phyloP scores from a whole-genome alignment of 2,888 invertebrate genomes.

The Omphaloscelis lunosa region DNA sequence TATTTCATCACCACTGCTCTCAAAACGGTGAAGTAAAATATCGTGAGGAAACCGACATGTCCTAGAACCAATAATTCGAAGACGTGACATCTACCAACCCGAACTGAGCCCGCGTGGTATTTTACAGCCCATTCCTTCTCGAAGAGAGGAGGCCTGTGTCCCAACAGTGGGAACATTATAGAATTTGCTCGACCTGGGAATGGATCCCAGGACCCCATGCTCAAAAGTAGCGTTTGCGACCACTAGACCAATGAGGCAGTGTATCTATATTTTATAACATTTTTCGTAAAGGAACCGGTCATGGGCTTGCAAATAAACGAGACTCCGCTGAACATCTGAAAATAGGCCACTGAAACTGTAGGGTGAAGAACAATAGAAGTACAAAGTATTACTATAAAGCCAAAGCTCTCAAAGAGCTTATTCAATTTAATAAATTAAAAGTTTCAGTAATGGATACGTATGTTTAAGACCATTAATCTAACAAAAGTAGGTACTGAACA shows the following conservation, averaged over 20 bases:
- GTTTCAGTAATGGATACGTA: constrained; percentile 48
- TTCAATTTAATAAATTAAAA: constrained; percentile 56
- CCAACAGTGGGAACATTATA: too few relatives aligned
- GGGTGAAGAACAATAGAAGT: constrained; percentile 38
- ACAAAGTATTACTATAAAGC: constrained; percentile 32
- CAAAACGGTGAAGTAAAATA: too few relatives aligned
- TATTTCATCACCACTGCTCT: too few relatives aligned
- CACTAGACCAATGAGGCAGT: background rate
- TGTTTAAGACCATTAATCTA: constrained; percentile 54
- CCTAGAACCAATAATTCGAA: too few relatives aligned
- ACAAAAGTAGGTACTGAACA: constrained; percentile 51
- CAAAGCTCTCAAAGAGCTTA: constrained; percentile 16
- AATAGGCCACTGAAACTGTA: constrained; percentile 40
- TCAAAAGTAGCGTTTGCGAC: background rate
- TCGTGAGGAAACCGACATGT: too few relatives aligned
- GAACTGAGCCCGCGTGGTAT: too few relatives aligned
- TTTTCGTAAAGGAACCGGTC: background rate
- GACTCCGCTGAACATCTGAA: constrained; percentile 15
- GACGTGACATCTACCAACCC: too few relatives aligned
- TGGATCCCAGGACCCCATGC: background rate
- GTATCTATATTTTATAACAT: constrained; percentile 13
- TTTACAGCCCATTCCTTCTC: too few relatives aligned
- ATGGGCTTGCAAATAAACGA: constrained; percentile 27
- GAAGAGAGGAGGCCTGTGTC: too few relatives aligned
- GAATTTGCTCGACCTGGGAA: background rate